Base-by-base conservation (phyloP, 2,888 invertebrate genomes). In the Conops quadrifasciatus region DNA sequence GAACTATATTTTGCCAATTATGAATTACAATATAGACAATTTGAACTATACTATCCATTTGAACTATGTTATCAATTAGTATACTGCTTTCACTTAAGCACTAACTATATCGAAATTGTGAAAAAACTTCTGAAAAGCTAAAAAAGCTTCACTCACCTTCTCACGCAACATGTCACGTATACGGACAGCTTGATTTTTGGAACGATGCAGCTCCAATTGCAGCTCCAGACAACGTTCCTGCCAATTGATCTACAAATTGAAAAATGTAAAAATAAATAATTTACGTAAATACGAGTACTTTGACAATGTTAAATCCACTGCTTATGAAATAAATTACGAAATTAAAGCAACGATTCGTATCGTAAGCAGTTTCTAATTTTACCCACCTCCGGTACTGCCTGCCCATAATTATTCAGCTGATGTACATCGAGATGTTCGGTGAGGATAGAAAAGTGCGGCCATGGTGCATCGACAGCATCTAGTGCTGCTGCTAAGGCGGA, bases 161-260 rank as follows among this genome's bases (percentile, higher is more conserved):
- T 95, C 94, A 83, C 94, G 88, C 72, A 96, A 90, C 91, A 95
- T 93, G 81, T 95, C 94, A 64, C 95, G 89, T 68, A 95, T 94
- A 80, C 94, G 90, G 73, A 93, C 93, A 1, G 95, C 94, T 87
- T 96, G 95, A 79, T 93, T 91, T 79, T 94, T 90, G 82, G 94
- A 95, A 75, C 94, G 88, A 82, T 95, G 94, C 78, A 96, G 87
- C 83, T 96, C 95, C 80, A 94, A 86, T 85, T 96, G 95, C 78
- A 96, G 86, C 83, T 94, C 93, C 80, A 94, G 85, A 82, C 95
- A 96, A 71, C 94, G 88, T 86, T 95, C 94, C 87, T 95, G 94
- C 96, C 95, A 96, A 86, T 94, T 94, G 80, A 94, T 89, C 85
- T 85, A 73, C 19, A 75, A 68, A 30, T 49, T 19, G 43, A 43